Conservation (phyloP, 2,888 invertebrate genomes). For the Drosophila rellima region DNA sequence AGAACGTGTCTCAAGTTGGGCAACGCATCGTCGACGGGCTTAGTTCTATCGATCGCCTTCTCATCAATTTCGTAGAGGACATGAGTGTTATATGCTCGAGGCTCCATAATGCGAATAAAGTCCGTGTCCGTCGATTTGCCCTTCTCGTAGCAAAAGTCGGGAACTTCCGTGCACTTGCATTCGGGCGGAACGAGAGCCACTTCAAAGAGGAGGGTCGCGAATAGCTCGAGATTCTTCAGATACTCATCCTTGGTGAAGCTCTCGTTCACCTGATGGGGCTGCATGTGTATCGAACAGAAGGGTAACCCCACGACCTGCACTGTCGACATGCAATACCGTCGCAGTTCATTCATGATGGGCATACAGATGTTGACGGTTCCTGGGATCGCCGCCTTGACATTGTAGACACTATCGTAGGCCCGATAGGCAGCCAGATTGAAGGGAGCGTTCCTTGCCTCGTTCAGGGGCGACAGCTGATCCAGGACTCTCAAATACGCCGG, state of each 20-base stretch:
- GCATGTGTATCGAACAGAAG: constrained; percentile 44
- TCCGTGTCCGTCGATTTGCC: constrained; percentile 35
- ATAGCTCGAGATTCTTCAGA: constrained; percentile 28
- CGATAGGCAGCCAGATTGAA: constrained; percentile 18
- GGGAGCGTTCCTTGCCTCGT: neutral
- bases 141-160: constrained; percentile 29
- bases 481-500: constrained; percentile 17
- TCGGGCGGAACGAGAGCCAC: constrained; percentile 33
- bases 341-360: constrained; percentile 46
- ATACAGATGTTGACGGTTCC: constrained; percentile 33
- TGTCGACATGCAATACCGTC: constrained; percentile 28
- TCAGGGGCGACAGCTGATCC: constrained; percentile 43
- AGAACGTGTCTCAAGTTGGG: neutral
- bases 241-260: constrained; percentile 20
- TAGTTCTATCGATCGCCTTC: constrained; percentile 3
- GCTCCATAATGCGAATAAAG: constrained; percentile 18
- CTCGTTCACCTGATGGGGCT: constrained; percentile 31
- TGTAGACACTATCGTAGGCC: constrained; percentile 31
- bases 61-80: constrained; percentile 46
- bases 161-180: constrained; percentile 49
- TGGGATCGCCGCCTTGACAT: constrained; percentile 21
- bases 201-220: constrained; percentile 41
- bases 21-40: neutral
- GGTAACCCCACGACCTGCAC: constrained; percentile 44
- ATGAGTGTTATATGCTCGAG: neutral